These are phyloP conservation scores for Slavum lentiscoides DNA, from an alignment of 2,888 invertebrate species.

Conservation along the genomic window DNA sequence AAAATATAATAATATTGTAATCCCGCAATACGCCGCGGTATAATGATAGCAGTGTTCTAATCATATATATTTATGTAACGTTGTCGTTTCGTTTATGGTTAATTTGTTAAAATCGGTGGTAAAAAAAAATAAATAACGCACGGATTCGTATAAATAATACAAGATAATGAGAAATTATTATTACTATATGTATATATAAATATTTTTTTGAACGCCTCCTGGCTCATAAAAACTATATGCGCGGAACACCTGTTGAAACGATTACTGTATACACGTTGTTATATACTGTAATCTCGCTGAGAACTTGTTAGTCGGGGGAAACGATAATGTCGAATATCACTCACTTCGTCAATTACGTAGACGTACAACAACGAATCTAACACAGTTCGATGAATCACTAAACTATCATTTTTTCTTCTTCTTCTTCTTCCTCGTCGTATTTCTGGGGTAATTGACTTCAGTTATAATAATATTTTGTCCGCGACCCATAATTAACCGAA, in stretches of 20 bases:
- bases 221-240: background rate
- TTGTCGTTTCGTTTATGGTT: background rate
- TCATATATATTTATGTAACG: background rate
- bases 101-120: background rate
- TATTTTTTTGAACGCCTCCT: too few relatives aligned
- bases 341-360: slow-evolving; percentile 36
- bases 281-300: background rate
- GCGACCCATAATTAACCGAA: slow-evolving; percentile 36
- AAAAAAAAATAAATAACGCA: background rate
- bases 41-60: too few relatives aligned
- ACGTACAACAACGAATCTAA: background rate
- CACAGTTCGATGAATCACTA: slow-evolving; percentile 39
- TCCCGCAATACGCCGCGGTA: too few relatives aligned
- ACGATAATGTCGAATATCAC: slow-evolving; percentile 38
- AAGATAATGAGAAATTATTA: too few relatives aligned
- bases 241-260: slow-evolving; percentile 25
- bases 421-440: background rate
- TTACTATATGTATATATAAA: too few relatives aligned
- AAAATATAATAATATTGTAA: too few relatives aligned
- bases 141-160: background rate
- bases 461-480: slow-evolving; percentile 29
- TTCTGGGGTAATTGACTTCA: slow-evolving; percentile 26
- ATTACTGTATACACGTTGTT: slow-evolving; percentile 4
- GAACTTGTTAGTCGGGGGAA: slow-evolving; percentile 17
- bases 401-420: slow-evolving; percentile 11